Evolutionary conservation across 2,797 vertebrate genomes (phyloP).

Genomic region (Astyanax mexicanus): DNA sequence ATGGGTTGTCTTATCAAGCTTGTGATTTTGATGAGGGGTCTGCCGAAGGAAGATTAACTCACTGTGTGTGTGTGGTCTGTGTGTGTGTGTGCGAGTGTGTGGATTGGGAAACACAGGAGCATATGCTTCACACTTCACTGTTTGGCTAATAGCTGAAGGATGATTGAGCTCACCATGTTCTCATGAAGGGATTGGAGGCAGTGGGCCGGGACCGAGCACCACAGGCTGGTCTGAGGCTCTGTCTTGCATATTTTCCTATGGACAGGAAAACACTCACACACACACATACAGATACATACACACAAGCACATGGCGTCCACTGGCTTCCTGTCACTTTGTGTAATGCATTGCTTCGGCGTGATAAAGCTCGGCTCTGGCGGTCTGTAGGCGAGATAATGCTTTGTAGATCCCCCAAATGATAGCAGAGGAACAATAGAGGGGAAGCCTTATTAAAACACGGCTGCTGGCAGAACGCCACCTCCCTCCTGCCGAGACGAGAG

Average conservation of each 20-base stretch:
- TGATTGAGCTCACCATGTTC: slow-evolving; percentile 44
- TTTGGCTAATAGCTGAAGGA: slow-evolving; percentile 44
- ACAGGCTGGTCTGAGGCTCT: slow-evolving; percentile 43
- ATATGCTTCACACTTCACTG: slow-evolving; percentile 51
- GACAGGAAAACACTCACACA: slow-evolving; percentile 13
- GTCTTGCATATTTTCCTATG: slow-evolving; percentile 25
- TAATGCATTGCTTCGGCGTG: slow-evolving; percentile 39
- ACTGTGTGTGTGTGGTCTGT: slow-evolving; percentile 39
- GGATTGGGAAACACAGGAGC: slow-evolving; percentile 9
- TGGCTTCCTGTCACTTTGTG: slow-evolving; percentile 39
- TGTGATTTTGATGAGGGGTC: slow-evolving; percentile 55
- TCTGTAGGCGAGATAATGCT: slow-evolving; percentile 9
- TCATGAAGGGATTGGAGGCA: slow-evolving; percentile 44
- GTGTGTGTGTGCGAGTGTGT: slow-evolving; percentile 47
- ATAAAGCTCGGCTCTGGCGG: slow-evolving; percentile 36
- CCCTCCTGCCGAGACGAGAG: slow-evolving; percentile 23
- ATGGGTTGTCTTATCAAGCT: slow-evolving; percentile 59
- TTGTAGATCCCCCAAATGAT: slow-evolving; percentile 22
- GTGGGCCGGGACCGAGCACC: slow-evolving; percentile 31
- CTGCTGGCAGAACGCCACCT: slow-evolving; percentile 37
- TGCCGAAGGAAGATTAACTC: slow-evolving; percentile 18
- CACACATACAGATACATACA: slow-evolving; percentile 36
- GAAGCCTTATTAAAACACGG: slow-evolving; percentile 54
- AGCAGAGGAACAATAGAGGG: slow-evolving; percentile 41
- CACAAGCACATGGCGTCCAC: not conserved